Conservation (phyloP, 1,140 invertebrate genomes). For the Orchestia grillus region DNA sequence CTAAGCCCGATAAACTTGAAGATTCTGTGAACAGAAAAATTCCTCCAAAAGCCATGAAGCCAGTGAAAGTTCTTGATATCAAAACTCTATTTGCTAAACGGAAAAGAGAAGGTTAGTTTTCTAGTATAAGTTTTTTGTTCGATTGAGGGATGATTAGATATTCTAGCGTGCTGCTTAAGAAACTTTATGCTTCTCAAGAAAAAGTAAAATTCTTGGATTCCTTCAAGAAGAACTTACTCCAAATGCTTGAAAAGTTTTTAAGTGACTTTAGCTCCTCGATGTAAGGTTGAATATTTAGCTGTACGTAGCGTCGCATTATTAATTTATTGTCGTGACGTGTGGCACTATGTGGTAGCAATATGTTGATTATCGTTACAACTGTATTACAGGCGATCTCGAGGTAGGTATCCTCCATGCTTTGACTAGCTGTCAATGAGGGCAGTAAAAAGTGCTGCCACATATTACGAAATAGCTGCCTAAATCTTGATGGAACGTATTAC, state of each 20-base stretch:
- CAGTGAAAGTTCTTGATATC: slow-evolving; percentile 15
- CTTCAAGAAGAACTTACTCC: not conserved
- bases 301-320: no score
- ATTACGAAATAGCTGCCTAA: no score
- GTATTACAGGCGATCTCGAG: no score
- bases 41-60: not conserved
- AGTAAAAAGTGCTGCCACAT: no score
- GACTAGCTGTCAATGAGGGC: no score
- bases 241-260: not conserved
- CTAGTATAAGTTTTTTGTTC: not conserved
- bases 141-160: no score
- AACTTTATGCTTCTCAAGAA: not conserved
- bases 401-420: no score
- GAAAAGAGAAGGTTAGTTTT: slow-evolving; percentile 24
- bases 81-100: not conserved
- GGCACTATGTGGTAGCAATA: no score
- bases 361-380: no score
- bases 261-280: not conserved
- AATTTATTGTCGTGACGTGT: no score
- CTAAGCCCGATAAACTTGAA: not conserved
- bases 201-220: not conserved
- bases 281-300: no score
- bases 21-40: not conserved
- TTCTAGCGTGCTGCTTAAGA: not conserved
- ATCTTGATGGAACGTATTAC: no score